Conservation (phyloP, 2,888 invertebrate genomes). For the Euclidia mi region DNA sequence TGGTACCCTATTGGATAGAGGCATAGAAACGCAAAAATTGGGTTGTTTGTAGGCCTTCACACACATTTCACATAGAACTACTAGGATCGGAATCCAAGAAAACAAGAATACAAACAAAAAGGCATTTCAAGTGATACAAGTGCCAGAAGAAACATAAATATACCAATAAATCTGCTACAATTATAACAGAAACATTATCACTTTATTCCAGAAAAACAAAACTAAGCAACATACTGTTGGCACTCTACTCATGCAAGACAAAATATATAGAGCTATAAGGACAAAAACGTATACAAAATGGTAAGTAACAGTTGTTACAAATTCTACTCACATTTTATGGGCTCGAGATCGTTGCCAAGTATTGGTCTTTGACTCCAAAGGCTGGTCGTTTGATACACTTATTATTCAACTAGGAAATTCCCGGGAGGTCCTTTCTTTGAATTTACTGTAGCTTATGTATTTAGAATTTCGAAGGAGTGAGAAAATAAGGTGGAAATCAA, state of each 20-base stretch:
- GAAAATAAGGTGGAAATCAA: slow-evolving; percentile 5
- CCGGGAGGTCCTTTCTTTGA: slow-evolving; percentile 15
- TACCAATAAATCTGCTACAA: too few species aligned
- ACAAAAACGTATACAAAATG: too few species aligned
- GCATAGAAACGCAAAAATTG: too few species aligned
- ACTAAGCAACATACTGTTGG: slow-evolving; percentile 1
- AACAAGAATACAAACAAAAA: too few species aligned
- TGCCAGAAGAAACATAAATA: too few species aligned
- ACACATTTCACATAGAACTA: too few species aligned
- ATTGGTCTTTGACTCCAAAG: slow-evolving; percentile 38
- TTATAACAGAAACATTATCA: too few species aligned
- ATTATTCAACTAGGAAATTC: slow-evolving; percentile 19
- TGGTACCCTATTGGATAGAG: too few species aligned
- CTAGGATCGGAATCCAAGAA: too few species aligned
- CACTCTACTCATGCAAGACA: slow-evolving; percentile 8
- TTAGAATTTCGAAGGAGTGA: not conserved
- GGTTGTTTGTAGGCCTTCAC: too few species aligned
- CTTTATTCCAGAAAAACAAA: too few species aligned
- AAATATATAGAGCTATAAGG: slow-evolving; percentile 9
- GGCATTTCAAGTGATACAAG: too few species aligned
- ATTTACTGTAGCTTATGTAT: slow-evolving; percentile 13
- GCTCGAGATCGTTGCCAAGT: slow-evolving; percentile 49
- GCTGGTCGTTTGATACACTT: slow-evolving; percentile 40
- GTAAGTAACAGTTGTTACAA: slow-evolving; percentile 43
- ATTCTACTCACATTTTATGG: slow-evolving; percentile 54